Percentiles rank a stretch among this genome's conserved stretches.
phyloP scores from a whole-genome alignment of 2,113 vertebrate genomes.

The Oreochromis spilurus region DNA sequence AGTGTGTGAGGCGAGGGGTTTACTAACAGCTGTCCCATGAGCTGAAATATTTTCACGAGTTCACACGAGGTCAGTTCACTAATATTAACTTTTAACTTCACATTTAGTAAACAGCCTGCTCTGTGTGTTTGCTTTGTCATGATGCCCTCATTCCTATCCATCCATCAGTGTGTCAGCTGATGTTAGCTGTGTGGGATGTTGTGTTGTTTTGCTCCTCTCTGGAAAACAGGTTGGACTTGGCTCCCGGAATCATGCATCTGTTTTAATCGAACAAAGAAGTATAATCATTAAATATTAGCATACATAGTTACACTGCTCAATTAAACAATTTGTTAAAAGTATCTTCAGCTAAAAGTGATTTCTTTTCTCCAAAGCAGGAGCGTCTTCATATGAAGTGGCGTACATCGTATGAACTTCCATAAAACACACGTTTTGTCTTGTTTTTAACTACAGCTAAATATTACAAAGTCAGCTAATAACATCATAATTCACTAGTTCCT shows the following conservation, averaged over 20 bases:
- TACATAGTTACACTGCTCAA: neutral
- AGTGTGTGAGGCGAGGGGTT: neutral
- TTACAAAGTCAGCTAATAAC: neutral
- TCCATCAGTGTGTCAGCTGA: neutral
- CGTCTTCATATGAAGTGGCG: neutral
- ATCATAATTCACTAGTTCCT: neutral
- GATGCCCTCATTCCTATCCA: neutral
- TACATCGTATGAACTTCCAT: neutral
- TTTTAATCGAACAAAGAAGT: neutral
- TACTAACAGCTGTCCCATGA: neutral
- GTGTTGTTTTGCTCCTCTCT: neutral
- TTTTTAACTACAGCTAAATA: neutral
- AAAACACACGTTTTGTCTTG: neutral
- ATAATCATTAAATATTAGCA: neutral
- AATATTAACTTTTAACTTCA: neutral
- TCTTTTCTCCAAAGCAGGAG: neutral
- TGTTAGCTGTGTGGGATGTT: neutral
- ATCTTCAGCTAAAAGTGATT: neutral
- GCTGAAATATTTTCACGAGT: neutral
- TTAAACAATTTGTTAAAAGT: neutral
- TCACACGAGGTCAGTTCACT: neutral
- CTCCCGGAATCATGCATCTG: neutral
- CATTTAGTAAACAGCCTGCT: neutral
- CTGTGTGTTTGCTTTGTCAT: neutral
- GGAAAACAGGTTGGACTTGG: conserved; percentile 17